phyloP scores from a whole-genome alignment of 1,140 invertebrate species.

The Odontomachus brunneus region DNA sequence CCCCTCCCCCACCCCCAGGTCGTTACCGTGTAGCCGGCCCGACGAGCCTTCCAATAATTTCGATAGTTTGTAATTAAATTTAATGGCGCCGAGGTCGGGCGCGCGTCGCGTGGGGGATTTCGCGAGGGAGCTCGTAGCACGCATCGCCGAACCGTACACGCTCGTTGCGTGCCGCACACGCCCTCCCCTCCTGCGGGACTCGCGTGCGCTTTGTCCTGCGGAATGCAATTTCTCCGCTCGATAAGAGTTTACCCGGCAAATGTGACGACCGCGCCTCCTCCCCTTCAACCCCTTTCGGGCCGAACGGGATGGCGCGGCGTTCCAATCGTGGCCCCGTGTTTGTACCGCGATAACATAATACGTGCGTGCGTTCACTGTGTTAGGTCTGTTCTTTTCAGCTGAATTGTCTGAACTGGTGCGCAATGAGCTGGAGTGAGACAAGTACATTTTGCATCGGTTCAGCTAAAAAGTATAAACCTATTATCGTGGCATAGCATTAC shows the following conservation, averaged over 20 bases:
- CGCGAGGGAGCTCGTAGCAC: constrained; percentile 46
- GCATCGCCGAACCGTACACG: constrained; percentile 11
- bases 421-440: too few relatives aligned
- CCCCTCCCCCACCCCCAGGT: too few relatives aligned
- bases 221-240: not conserved
- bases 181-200: not conserved
- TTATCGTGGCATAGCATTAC: too few relatives aligned
- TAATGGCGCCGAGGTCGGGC: constrained; percentile 36
- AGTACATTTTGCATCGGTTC: too few relatives aligned
- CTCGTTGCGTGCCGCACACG: not conserved
- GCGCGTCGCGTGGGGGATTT: constrained; percentile 31
- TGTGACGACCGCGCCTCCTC: not conserved
- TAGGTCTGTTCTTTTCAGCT: too few relatives aligned
- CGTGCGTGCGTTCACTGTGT: too few relatives aligned
- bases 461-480: too few relatives aligned
- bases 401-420: too few relatives aligned
- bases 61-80: constrained; percentile 61
- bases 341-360: too few relatives aligned
- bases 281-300: not conserved
- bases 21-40: constrained; percentile 38
- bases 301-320: constrained; percentile 5
- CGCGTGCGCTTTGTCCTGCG: not conserved
- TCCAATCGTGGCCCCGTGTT: too few relatives aligned
- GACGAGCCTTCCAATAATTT: constrained; percentile 51
- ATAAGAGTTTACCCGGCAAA: constrained; percentile 23